Base-by-base conservation (phyloP, 2,797 vertebrate species). In the Decapterus maruadsi region DNA sequence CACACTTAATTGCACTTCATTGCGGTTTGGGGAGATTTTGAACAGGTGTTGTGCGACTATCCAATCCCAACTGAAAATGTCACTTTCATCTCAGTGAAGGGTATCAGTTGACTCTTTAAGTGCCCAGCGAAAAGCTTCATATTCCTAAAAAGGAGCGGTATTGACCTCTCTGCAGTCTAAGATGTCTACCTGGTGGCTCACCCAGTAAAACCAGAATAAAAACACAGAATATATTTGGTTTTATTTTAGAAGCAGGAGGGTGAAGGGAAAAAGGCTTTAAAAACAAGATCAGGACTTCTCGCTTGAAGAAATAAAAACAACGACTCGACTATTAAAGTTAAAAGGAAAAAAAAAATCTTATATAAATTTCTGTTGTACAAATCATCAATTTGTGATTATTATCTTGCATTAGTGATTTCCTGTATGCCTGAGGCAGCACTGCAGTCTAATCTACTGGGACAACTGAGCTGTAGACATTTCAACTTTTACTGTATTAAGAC, bases 31-130 rank as follows among this genome's bases (percentile, higher is more conserved):
- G 85, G 86, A 85, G 71, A 58, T 55, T 81, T 66, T 48, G 73
- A 89, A 79, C 89, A 92, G 90, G 87, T 89, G 89, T 78, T 77
- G 66, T 11, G 53, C 11, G 11, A 38, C 51, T 46, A 26, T 71
- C 59, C 26, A 2, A 13, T 64, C 65, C 78, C 34, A 57, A 77
- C 20, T 65, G 65, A 67, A 79, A 79, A 53, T 13, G 9, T 67
- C 46, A 20, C 34, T 74, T 29, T 60, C 53, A 65, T 50, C 67
- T 50, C 65, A 68, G 50, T 10, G 0, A 50, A 19, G 62, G 34
- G 29, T 34, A 51, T 68, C 22, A 1, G 40, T 50, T 58, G 46
- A 43, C 34, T 36, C 8, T 61, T 62, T 66, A 64, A 76, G 69
- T 42, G 34, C 60, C n/a, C n/a, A 10, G 55, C 13, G 42, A 61